Evolutionary conservation across 2,113 vertebrate genomes (phyloP).

Genomic region (Hypocryptadius cinnamomeus): DNA sequence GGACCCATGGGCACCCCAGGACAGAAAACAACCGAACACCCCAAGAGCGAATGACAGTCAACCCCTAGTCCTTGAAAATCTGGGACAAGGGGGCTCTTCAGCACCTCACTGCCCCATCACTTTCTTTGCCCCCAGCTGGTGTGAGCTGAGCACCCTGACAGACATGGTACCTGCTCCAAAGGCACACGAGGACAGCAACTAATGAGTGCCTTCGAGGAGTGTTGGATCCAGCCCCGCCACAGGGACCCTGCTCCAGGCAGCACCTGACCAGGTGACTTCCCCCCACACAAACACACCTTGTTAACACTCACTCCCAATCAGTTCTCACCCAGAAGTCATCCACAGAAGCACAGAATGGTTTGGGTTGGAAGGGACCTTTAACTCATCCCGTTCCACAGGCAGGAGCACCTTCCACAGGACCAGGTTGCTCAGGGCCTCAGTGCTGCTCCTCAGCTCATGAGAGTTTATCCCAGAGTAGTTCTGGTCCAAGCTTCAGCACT

Average conservation of each 20-base stretch:
- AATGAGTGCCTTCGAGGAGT: fast-evolving
- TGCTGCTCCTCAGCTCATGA: neutral
- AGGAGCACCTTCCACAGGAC: neutral
- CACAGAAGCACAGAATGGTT: neutral
- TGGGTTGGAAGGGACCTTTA: neutral
- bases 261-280: neutral
- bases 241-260: neutral
- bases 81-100: neutral
- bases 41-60: fast-evolving
- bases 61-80: neutral
- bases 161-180: neutral
- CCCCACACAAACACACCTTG: neutral
- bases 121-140: neutral
- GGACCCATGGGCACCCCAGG: fast-evolving
- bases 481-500: neutral
- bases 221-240: fast-evolving
- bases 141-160: neutral
- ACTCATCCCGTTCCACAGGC: neutral
- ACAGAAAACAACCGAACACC: neutral
- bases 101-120: neutral
- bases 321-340: neutral
- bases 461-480: neutral
- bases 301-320: fast-evolving
- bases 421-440: neutral
- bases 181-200: neutral